Percentiles rank a stretch among this genome's conserved stretches.
Evolutionary conservation across 2,888 invertebrate genomes (phyloP).

Genomic region (Itoplectis maculator): DNA sequence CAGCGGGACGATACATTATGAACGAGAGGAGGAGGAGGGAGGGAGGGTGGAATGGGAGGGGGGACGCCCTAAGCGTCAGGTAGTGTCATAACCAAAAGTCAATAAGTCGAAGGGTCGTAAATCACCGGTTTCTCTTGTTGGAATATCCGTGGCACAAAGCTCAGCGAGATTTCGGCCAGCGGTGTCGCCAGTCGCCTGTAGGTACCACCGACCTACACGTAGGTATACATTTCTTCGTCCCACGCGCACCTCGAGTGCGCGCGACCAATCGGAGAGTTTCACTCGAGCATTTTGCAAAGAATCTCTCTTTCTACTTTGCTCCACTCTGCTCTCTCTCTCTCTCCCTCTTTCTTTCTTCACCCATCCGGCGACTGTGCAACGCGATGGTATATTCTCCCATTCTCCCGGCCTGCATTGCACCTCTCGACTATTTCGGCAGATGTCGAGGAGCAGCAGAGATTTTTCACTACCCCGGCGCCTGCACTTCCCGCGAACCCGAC

Average conservation of each 20-base stretch:
- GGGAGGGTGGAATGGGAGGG: not conserved
- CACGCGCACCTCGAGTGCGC: not conserved
- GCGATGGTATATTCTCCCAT: not conserved
- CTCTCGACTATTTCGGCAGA: conserved; percentile 34
- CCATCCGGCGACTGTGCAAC: not conserved
- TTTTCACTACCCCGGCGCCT: conserved; percentile 25
- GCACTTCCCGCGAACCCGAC: conserved; percentile 10
- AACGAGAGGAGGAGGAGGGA: not conserved
- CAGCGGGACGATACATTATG: conserved; percentile 68
- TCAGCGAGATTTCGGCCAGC: conserved; percentile 15
- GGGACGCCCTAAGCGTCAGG: conserved; percentile 72
- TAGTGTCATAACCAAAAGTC: conserved; percentile 78
- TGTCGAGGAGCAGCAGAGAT: conserved; percentile 25
- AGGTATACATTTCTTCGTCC: conserved; percentile 1
- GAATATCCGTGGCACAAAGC: conserved; percentile 3
- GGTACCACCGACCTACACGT: no score
- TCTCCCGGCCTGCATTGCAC: not conserved
- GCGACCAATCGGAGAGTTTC: not conserved
- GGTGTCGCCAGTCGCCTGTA: not conserved
- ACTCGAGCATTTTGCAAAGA: no score
- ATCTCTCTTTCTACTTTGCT: no score
- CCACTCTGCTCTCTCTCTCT: no score
- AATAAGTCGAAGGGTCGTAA: conserved; percentile 77
- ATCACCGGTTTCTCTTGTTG: conserved; percentile 69
- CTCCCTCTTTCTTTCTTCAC: no score